Base-by-base conservation (phyloP, 2,888 invertebrate species). In the Mythimna ferrago region DNA sequence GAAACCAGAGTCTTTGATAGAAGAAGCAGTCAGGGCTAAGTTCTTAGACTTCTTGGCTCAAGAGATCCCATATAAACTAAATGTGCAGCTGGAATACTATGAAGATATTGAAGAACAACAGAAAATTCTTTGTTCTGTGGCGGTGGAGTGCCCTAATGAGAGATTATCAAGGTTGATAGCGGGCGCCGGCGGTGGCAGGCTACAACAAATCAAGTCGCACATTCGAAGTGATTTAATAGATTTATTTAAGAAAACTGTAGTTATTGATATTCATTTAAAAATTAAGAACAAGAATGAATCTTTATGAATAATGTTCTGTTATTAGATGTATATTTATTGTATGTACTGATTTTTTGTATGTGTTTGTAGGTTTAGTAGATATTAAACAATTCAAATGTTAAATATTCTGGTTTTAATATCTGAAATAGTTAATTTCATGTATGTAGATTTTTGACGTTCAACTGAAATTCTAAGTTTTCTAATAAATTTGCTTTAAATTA, bases 61-160 rank as follows among this genome's bases (percentile, higher is more conserved):
- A 83, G 99, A 99, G 95, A 97, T 99, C 60, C 99, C 99, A 0
- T 99, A 99, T 89, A 96, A 93, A 57, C 90, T 99, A 6, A 94
- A 96, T 76, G 96, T 97, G 10, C 88, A 95, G 65, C 89, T 99
- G 21, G 98, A 98, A 90, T 97, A 97, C 89, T 97, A 97, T 85
- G 97, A 97, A 83, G 94, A 96, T 35, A 89, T 92, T 66, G 94
- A 97, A 48, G 97, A 97, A 80, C 97, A 92, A 71, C 86, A 94
- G 63, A 94, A 92, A 88, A 91, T 95, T 9, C 69, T 93, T 3
- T 93, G 94, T 88, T 96, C 97, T 0, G 97, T 98, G 1, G 87
- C 95, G 66, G 97, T 98, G 0, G 94, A 96, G 58, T 98, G 98
- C 85, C 97, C 97, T 0, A 96, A 96, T 7, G 94, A 96, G 48